phyloP scores from a whole-genome alignment of 2,797 vertebrate species.

The Gouania willdenowi region DNA sequence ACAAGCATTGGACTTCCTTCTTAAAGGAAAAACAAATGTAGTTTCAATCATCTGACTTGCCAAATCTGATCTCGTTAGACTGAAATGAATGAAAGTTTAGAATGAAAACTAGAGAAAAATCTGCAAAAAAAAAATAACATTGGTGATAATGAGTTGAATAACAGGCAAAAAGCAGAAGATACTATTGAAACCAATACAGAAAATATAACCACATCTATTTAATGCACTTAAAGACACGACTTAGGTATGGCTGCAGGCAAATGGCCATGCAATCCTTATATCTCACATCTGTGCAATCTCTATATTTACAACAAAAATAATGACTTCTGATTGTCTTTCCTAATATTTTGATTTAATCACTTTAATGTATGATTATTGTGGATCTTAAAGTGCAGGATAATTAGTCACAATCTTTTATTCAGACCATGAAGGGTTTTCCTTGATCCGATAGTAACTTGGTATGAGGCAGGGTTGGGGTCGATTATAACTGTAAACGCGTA shows the following conservation, averaged over 20 bases:
- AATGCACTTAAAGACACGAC: constrained; percentile 20
- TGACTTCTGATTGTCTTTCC: constrained; percentile 1
- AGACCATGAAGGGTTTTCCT: too few relatives aligned
- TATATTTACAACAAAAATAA: constrained; percentile 40
- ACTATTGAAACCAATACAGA: constrained; percentile 49
- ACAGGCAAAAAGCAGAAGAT: constrained; percentile 54
- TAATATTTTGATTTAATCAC: constrained; percentile 6
- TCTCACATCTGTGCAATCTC: constrained; percentile 6
- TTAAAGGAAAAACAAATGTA: constrained; percentile 65
- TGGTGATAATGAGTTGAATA: neutral
- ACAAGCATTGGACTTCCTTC: constrained; percentile 68
- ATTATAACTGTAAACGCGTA: too few relatives aligned
- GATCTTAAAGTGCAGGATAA: too few relatives aligned
- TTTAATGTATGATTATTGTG: neutral
- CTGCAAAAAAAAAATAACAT: neutral
- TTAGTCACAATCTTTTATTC: too few relatives aligned
- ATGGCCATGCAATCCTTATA: too few relatives aligned
- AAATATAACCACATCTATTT: constrained; percentile 23
- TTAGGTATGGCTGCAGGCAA: constrained; percentile 11
- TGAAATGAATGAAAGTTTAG: constrained; percentile 27
- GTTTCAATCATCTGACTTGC: constrained; percentile 62
- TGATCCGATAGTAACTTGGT: too few relatives aligned
- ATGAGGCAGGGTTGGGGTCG: too few relatives aligned
- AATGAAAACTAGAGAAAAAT: neutral
- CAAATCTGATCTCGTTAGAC: constrained; percentile 31